phyloP scores from a whole-genome alignment of 2,888 invertebrate species.

The Lycophotia porphyrea region DNA sequence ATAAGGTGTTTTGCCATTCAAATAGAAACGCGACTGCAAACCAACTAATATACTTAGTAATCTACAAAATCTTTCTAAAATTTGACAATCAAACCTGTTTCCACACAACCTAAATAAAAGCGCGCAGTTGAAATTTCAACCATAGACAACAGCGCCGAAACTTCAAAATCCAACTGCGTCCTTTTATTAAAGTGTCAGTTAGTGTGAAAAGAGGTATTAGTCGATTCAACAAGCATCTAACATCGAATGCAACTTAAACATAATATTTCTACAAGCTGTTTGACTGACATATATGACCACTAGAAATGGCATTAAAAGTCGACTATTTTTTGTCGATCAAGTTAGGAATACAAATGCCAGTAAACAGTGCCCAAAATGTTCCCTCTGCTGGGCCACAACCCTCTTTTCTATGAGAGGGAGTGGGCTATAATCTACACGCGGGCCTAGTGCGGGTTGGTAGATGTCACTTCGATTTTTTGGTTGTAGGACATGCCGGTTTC shows the following conservation, averaged over 20 bases:
- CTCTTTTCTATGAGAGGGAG: no score
- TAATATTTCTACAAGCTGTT: slow-evolving; percentile 30
- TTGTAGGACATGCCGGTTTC: neutral
- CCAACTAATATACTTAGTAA: slow-evolving; percentile 38
- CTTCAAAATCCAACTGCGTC: neutral
- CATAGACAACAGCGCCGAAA: neutral
- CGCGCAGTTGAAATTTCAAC: neutral
- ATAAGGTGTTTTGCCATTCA: neutral
- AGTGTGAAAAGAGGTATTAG: neutral
- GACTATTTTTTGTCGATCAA: slow-evolving; percentile 20
- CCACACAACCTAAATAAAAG: neutral
- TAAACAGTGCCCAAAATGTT: neutral
- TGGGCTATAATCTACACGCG: neutral
- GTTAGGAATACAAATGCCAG: neutral
- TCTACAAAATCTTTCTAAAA: slow-evolving; percentile 55
- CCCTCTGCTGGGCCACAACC: neutral
- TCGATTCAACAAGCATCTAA: slow-evolving; percentile 54
- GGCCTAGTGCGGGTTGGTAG: neutral
- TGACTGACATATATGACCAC: slow-evolving; percentile 41
- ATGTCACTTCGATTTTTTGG: no score
- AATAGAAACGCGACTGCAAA: slow-evolving; percentile 24
- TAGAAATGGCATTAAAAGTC: slow-evolving; percentile 42
- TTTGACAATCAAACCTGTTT: slow-evolving; percentile 23
- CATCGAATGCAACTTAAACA: slow-evolving; percentile 49
- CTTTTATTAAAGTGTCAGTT: neutral